Base-by-base conservation (phyloP, 2,888 invertebrate species). In the Lordiphosa andalusiaca region DNA sequence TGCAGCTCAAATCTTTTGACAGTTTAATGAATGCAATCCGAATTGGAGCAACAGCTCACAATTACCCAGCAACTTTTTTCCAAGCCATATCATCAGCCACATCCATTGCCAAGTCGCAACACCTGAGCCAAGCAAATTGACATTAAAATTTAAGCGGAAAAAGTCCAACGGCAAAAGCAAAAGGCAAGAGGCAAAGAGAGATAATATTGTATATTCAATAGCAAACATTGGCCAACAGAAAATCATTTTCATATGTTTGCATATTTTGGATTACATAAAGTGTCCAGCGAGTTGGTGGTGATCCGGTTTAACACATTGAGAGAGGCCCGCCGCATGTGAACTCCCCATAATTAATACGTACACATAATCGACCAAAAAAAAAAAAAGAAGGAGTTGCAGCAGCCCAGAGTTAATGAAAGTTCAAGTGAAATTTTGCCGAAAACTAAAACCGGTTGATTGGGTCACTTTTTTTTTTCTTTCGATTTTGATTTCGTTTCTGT, bases 201-300 rank as follows among this genome's bases (percentile, higher is more conserved):
- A 41, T 42, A 60, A 60, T 48, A 50, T 53, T 63, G 30, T 30
- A 60, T 48, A 53, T 53, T 63, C 80, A 80, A 66, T 66, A 67
- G 67, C 80, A 69, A 66, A 57, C 55, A 75, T 80, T 76, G 67
- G 65, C 40, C 59, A 83, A 76, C 51, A 67, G 37, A 38, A 38
- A 64, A 33, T 49, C 44, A 53, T 73, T 48, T 58, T 67, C 60
- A 70, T 63, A 64, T 58, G 58, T 69, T 73, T 69, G 62, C 75
- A 78, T 82, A n/a, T 69, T 74, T 58, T 33, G 44, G 58, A 73
- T 77, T 83, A 80, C 81, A 77, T 83, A 77, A 80, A 62, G 42
- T 64, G 46, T 56, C 54, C 48, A 47, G 37, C 37, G 38, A 23
- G 51, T 64, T 36, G 33, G 19, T 38, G 65, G 40, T 65, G 63